Base-by-base conservation (phyloP, 1,140 invertebrate genomes). In the Drosophila pseudoobscura region DNA sequence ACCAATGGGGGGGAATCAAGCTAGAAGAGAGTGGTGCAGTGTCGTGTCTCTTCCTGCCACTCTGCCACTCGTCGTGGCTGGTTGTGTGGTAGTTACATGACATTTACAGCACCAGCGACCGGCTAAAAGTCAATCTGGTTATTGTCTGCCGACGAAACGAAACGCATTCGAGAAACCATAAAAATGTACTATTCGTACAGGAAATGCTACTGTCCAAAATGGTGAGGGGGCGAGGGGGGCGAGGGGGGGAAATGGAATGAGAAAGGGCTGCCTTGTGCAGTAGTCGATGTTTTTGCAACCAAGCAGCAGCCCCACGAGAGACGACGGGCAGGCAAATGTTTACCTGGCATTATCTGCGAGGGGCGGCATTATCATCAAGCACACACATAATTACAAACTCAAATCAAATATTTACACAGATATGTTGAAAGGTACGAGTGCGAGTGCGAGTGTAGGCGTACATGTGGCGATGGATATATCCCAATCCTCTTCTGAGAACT, bases 351-450 rank as follows among this genome's bases (percentile, higher is more conserved):
- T 88, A 87, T 88, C 83, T 88, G 56, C 72, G 62, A 83, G 78
- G 35, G 50, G 26, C 35, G 35, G 26, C 26, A 52, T 87, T 87
- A 87, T 87, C 82, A 77, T 85, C 82, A 65, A 87, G 78, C 65
- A 73, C 70, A 77, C 72, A 85, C 78, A 79, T 88, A 88, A 83
- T 88, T 88, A 88, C 84, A 83, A 89, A 79, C 79, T 60, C 83
- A 88, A 88, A 88, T 70, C 79, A 69, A 83, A 79, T 88, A 80
- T 88, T 88, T 88, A 83, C 84, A 63, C 72, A 79, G 80, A 80
- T 85, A 88, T 88, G 78, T 72, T 73, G 82, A 78, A 88, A 80
- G 64, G 51, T 64, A 63, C 51, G 20, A 20, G 1, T 1, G 1
- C 51, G 20, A 20, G 1, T 1, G 1, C 54, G 52, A 15, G 15